phyloP scores from a whole-genome alignment of 2,113 vertebrate species.

The Forbesichthys agassizii region DNA sequence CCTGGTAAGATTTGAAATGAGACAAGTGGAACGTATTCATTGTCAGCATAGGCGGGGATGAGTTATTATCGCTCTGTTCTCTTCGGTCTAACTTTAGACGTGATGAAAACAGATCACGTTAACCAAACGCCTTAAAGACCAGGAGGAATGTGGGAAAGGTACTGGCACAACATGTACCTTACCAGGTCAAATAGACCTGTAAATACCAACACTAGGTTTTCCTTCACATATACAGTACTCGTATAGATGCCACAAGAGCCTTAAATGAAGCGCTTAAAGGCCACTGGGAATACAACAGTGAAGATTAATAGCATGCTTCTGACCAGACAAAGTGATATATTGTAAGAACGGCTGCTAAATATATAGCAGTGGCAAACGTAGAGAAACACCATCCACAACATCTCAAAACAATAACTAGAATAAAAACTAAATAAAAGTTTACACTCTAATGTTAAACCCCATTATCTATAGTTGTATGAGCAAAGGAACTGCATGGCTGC shows the following conservation, averaged over 20 bases:
- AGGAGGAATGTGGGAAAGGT: background rate
- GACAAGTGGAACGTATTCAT: conserved; percentile 32
- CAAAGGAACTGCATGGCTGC: too few relatives aligned
- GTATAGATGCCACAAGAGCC: background rate
- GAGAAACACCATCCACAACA: conserved; percentile 16
- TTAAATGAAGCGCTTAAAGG: background rate
- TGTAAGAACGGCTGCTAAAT: conserved; percentile 1
- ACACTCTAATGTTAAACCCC: conserved; percentile 22
- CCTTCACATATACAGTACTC: too few relatives aligned
- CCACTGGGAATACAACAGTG: background rate
- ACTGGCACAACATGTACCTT: background rate
- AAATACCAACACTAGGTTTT: background rate
- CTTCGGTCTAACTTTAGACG: conserved; percentile 1
- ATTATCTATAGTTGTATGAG: background rate
- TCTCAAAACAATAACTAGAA: conserved; percentile 31
- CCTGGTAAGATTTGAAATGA: conserved; percentile 61
- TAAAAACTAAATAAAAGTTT: conserved; percentile 28
- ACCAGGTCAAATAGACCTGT: background rate
- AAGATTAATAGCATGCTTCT: conserved; percentile 3
- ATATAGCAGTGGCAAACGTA: background rate
- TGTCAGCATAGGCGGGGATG: background rate
- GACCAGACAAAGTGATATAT: conserved; percentile 13
- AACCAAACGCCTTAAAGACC: background rate
- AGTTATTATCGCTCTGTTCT: background rate
- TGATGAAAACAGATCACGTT: background rate